Conservation (phyloP, 2,888 invertebrate species). For the Epiperipatus broadwayi region DNA sequence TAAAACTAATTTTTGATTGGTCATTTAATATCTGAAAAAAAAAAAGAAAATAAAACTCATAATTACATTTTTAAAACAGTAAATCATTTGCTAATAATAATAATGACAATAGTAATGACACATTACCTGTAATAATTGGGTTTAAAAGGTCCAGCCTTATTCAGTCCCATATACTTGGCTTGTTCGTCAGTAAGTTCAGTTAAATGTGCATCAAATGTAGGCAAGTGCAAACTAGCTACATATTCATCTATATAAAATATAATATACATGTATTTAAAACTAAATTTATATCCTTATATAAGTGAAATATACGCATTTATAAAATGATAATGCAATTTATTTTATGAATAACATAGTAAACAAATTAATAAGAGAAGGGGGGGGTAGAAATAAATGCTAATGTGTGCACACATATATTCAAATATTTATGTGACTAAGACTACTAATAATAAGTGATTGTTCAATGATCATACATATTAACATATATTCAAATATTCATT, state of each 20-base stretch:
- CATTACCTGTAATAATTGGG: slow-evolving; percentile 92
- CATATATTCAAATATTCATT: too few species aligned
- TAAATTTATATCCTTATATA: slow-evolving; percentile 5
- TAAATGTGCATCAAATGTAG: slow-evolving; percentile 90
- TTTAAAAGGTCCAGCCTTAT: slow-evolving; percentile 94
- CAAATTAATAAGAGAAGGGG: slow-evolving; percentile 16
- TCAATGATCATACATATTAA: too few species aligned
- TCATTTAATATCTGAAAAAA: too few species aligned
- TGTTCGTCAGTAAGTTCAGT: slow-evolving; percentile 91
- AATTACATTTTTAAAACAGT: too few species aligned
- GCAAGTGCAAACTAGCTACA: slow-evolving; percentile 86
- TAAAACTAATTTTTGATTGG: too few species aligned
- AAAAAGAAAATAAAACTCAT: too few species aligned
- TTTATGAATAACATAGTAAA: slow-evolving; percentile 15
- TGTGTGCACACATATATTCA: slow-evolving; percentile 1
- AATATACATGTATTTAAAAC: slow-evolving; percentile 9
- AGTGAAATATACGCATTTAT: slow-evolving; percentile 1
- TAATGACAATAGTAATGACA: too few species aligned
- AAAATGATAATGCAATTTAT: neutral
- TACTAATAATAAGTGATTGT: too few species aligned
- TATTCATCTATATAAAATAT: slow-evolving; percentile 55
- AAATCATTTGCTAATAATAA: too few species aligned
- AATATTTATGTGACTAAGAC: slow-evolving; percentile 1
- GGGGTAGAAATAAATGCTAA: neutral
- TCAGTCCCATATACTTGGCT: slow-evolving; percentile 88